A percentile compares a stretch with the other conserved stretches of the same genome.
Evolutionary conservation across 2,113 vertebrate species (phyloP).

Genomic region (Etia nguti): DNA sequence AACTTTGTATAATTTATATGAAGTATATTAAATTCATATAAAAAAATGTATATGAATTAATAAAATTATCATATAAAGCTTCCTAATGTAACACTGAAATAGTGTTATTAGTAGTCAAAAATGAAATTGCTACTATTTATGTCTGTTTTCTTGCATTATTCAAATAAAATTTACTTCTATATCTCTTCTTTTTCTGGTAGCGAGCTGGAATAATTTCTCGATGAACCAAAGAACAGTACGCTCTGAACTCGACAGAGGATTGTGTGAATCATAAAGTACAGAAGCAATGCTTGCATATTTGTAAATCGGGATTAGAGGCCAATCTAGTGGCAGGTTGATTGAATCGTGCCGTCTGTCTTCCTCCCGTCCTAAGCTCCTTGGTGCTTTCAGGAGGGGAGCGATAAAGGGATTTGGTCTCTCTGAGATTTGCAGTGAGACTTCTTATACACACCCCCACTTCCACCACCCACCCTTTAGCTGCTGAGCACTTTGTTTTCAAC

Average conservation of each 20-base stretch:
- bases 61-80: neutral
- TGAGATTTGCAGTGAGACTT: constrained; percentile 58
- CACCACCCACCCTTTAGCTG: neutral
- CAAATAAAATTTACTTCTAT: neutral
- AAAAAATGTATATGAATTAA: neutral
- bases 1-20: neutral
- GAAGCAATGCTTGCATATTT: constrained; percentile 61
- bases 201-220: neutral
- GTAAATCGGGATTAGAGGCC: constrained; percentile 68
- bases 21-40: neutral
- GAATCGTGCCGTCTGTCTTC: constrained; percentile 60
- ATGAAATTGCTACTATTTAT: neutral
- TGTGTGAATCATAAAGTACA: constrained; percentile 16
- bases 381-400: constrained; percentile 59
- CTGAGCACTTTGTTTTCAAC: constrained; percentile 53
- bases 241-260: constrained; percentile 31
- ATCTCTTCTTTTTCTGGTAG: neutral
- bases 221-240: neutral
- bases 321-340: constrained; percentile 67
- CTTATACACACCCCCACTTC: constrained; percentile 21
- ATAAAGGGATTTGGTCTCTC: constrained; percentile 72
- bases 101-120: neutral
- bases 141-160: neutral
- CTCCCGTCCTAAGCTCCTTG: constrained; percentile 60
- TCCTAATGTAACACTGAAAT: neutral